These are phyloP conservation scores for Columbina picui DNA, from an alignment of 2,113 vertebrate genomes.

Conservation along the genomic window DNA sequence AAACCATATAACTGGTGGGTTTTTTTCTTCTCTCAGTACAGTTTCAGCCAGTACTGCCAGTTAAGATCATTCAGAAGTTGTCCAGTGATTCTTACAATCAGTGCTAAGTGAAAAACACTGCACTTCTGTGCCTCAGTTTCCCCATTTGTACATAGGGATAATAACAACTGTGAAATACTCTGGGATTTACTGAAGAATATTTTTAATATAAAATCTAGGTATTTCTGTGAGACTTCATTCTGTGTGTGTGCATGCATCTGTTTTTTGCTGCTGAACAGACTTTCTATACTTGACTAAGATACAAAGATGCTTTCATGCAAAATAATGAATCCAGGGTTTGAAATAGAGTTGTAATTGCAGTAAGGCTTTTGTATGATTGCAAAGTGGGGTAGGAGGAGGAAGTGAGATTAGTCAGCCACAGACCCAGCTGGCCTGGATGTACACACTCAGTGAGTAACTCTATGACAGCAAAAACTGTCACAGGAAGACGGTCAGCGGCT, in stretches of 20 bases:
- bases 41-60: neutral
- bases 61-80: neutral
- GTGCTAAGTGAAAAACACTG: neutral
- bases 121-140: neutral
- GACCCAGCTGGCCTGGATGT: neutral
- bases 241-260: neutral
- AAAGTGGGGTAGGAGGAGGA: neutral
- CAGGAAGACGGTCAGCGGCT: slow-evolving; percentile 2
- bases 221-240: neutral
- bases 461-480: neutral
- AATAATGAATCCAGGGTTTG: neutral
- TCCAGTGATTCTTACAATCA: neutral
- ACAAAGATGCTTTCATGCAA: neutral
- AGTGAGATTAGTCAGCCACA: slow-evolving; percentile 39
- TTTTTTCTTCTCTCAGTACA: neutral
- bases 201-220: neutral
- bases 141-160: neutral
- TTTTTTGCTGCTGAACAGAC: neutral
- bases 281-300: neutral
- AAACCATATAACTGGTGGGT: neutral
- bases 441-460: neutral
- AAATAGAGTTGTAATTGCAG: neutral
- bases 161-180: neutral
- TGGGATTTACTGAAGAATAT: neutral
- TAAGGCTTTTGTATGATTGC: neutral